phyloP scores from a whole-genome alignment of 92 coral and sea anemone genomes.

The Ricordea florida region DNA sequence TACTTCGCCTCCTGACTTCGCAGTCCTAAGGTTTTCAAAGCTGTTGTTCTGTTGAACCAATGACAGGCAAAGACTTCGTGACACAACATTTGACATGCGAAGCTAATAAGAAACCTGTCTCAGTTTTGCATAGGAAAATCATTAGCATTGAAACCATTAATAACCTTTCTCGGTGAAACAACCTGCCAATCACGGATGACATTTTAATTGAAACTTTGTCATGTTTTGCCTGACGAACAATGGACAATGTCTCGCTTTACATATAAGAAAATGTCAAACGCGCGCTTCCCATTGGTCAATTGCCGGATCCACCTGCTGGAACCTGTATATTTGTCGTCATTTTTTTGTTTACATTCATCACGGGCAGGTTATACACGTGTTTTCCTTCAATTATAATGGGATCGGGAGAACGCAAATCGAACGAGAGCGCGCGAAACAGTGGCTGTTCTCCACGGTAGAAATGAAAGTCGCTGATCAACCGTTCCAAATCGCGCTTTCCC shows the following conservation, averaged over 20 bases:
- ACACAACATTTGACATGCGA: neutral
- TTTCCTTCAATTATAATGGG: constrained; percentile 5
- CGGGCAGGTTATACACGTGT: neutral
- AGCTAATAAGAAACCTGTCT: constrained; percentile 1
- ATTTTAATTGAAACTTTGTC: neutral
- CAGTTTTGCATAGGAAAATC: neutral
- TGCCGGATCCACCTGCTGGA: constrained; percentile 24
- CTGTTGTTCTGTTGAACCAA: neutral
- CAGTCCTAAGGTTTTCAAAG: neutral
- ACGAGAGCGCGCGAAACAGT: no score
- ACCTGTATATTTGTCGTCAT: constrained; percentile 17
- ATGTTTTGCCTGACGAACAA: constrained; percentile 12
- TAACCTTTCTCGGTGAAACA: neutral
- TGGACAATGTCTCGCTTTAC: constrained; percentile 3
- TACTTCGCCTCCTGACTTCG: no score
- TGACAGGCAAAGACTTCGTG: neutral
- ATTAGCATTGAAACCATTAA: neutral
- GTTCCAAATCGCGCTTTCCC: no score
- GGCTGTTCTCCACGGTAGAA: no score
- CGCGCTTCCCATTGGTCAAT: constrained; percentile 5
- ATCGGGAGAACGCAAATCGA: no score
- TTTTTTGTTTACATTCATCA: constrained; percentile 30
- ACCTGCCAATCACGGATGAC: constrained; percentile 20
- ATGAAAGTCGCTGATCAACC: no score
- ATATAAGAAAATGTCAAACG: neutral